Evolutionary conservation across 2,797 vertebrate species (phyloP), one percentile per base, ranked within the genome.

Genomic region (Heterohyrax brucei): DNA sequence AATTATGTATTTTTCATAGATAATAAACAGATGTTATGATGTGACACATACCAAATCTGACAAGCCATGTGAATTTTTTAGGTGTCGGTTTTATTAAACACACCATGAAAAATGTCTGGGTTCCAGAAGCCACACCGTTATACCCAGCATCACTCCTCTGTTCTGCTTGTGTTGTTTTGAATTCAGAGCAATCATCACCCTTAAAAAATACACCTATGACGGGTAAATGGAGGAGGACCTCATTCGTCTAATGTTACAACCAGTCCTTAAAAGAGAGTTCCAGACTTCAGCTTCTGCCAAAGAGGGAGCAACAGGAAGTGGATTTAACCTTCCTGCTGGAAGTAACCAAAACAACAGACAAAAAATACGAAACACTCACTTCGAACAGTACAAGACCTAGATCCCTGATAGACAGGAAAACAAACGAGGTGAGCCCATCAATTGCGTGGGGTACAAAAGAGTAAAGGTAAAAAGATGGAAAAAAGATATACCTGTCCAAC

Each of bases 21-120:
- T 53, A 53, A 53, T 53, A 53, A 53, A 53, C 13, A 53, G 50
- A 53, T 13, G 13, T 53, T 56, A 81, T 53, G 50, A 87, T 48
- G 62, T 26, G 44, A 70, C 56, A 22, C 7, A 82, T 19, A 56
- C 22, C 80, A 82, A 89, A 94, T 70, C 76, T 82, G 89, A 80
- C 76, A 81, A 72, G 44, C 46, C 53, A 66, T 12, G 12, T 83
- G 59, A 46, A 87, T 76, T 86, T 77, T 94, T 66, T 91, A 16
- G 76, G 70, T 81, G 28, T 76, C 59, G 66, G 53, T 86, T 80
- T 94, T 96, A 86, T 72, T 24, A 81, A 48, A 81, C 77, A 14
- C 89, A 77, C 72, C 33, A 48, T 77, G 21, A 92, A 81, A 89
- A 77, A 77, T 56, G 28, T 62, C 2, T 77, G 62, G 22, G 30